Base-by-base conservation (phyloP, 2,888 invertebrate genomes). In the Pteria penguin region DNA sequence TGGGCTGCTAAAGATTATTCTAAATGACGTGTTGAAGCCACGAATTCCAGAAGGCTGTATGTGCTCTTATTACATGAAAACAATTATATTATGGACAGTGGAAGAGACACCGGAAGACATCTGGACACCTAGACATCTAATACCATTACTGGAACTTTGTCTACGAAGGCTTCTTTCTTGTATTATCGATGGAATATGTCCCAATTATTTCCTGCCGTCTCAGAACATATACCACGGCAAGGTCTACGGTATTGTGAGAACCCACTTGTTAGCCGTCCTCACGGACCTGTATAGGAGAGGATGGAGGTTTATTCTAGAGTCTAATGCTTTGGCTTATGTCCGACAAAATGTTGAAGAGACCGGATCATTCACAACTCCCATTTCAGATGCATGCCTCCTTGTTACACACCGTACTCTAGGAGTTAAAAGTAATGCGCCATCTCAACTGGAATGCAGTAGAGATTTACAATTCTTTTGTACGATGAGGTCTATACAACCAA, bases 31-130 rank as follows among this genome's bases (percentile, higher is more conserved):
- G 18, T 27, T 65, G 8, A 36, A 36, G 26, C 33, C 22, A 11
- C 22, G n/a, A 24, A 36, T 33, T 27, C 63, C 63, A 36, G 63
- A 33, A 36, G 36, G 36, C 11, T 24, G 36, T 24, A 27, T 65
- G n/a, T 65, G 63, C 26, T 65, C 63, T 14, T 65, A 65, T 65
- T 65, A 36, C 24, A 65, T 65, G 24, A 65, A 65, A 26, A 65
- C 63, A 22, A 24, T 36, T 27, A 65, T 45, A 26, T 65, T 65
- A 36, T 65, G 63, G 63, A 24, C 45, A 2, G 45, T 65, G 27
- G 24, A 65, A 36, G 45, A 65, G 4, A 36, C 63, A 22, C 24
- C 26, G 2, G 5, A 32, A 24, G 33, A 36, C 24, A 32, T 65
- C 3, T 65, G 63, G 63, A 33, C 24, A 2, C 33, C 33, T 36